These are phyloP conservation scores for Rhagologus leucostigma DNA, from an alignment of 2,113 vertebrate species.

Conservation along the genomic window DNA sequence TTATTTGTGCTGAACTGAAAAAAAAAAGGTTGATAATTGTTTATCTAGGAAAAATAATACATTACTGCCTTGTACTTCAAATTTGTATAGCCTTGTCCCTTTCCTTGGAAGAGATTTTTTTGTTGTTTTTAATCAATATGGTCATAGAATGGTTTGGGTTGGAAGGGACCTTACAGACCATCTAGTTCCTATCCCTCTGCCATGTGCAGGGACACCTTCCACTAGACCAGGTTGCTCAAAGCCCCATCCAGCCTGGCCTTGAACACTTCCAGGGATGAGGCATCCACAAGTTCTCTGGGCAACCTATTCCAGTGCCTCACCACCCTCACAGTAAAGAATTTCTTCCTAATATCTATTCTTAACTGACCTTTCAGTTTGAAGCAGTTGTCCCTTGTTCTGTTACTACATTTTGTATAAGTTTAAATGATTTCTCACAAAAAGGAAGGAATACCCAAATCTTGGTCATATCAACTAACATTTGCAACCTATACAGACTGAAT, in stretches of 20 bases:
- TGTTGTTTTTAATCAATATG: neutral
- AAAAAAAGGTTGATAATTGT: neutral
- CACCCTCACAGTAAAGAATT: neutral
- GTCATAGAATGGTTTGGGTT: neutral
- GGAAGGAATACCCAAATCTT: neutral
- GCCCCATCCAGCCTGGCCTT: neutral
- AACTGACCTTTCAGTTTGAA: neutral
- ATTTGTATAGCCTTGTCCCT: neutral
- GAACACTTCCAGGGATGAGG: neutral
- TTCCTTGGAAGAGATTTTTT: neutral
- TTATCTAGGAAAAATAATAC: neutral
- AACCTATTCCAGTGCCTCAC: rapidly evolving
- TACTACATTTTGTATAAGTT: neutral
- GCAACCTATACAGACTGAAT: neutral
- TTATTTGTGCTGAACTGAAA: neutral
- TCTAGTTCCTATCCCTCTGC: neutral
- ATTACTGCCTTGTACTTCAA: neutral
- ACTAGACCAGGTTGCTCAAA: neutral
- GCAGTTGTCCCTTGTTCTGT: neutral
- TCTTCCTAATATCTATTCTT: neutral
- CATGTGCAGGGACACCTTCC: neutral
- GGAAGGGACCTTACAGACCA: neutral
- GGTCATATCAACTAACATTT: neutral
- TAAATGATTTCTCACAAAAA: neutral
- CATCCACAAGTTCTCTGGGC: neutral